A percentile compares a stretch with the other conserved stretches of the same genome.
Conservation (phyloP, 2,888 invertebrate species). For the Apodemia mormo region DNA sequence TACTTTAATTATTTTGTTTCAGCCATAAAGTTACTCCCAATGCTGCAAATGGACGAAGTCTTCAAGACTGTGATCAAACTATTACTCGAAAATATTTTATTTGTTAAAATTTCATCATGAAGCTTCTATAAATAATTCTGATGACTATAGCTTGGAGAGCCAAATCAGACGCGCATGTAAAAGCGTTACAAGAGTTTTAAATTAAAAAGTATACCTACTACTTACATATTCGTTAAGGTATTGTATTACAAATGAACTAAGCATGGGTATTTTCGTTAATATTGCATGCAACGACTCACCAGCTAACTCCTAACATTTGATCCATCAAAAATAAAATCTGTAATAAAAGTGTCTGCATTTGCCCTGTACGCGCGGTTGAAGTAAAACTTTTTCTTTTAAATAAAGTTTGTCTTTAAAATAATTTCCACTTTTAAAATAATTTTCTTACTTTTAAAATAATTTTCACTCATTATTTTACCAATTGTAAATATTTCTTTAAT, state of each 20-base stretch:
- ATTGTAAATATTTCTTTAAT: too few relatives aligned
- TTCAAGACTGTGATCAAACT: neutral
- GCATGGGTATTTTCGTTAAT: neutral
- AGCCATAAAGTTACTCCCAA: slow-evolving; percentile 2
- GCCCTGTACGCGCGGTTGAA: too few relatives aligned
- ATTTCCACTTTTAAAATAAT: too few relatives aligned
- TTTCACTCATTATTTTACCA: too few relatives aligned
- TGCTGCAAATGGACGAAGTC: neutral
- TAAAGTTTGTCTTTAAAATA: too few relatives aligned
- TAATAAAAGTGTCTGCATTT: too few relatives aligned
- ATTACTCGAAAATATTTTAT: neutral
- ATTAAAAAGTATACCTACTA: neutral
- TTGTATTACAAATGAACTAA: neutral
- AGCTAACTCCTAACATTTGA: too few relatives aligned
- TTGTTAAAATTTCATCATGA: neutral
- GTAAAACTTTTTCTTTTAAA: too few relatives aligned
- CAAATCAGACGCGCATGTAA: neutral
- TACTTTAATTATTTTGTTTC: slow-evolving; percentile 11
- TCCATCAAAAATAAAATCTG: too few relatives aligned
- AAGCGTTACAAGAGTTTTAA: neutral
- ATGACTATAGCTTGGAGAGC: neutral
- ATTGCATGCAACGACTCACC: neutral
- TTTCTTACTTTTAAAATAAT: too few relatives aligned
- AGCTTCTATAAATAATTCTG: neutral
- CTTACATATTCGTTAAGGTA: neutral